A percentile compares a stretch with the other conserved stretches of the same genome.
phyloP scores from a whole-genome alignment of 2,113 vertebrate genomes.

The Oryzias melastigma region DNA sequence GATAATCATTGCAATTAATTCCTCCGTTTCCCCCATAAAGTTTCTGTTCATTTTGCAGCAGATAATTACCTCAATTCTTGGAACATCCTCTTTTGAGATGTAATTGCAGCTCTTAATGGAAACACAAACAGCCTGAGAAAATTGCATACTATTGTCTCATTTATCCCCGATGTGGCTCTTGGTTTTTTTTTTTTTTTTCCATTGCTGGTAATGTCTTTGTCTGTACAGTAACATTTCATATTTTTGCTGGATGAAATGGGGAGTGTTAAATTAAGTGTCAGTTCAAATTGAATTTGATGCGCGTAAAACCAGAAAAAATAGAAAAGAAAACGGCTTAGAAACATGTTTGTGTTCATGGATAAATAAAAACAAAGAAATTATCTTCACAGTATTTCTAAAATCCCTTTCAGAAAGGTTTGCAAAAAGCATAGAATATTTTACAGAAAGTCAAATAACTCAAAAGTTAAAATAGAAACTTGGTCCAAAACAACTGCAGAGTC shows the following conservation, averaged over 20 bases:
- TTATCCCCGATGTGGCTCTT: conserved; percentile 7
- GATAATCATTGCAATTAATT: conserved; percentile 70
- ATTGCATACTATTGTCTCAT: conserved; percentile 44
- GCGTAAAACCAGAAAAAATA: too few species aligned
- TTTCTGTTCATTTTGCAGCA: conserved; percentile 47
- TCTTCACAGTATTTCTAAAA: too few species aligned
- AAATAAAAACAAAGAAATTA: too few species aligned
- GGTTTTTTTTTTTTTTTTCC: background rate
- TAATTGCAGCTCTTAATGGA: conserved; percentile 60
- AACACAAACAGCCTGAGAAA: conserved; percentile 52
- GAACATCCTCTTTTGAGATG: conserved; percentile 59
- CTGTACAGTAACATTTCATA: background rate
- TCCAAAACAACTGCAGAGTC: too few species aligned
- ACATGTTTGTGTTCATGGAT: too few species aligned
- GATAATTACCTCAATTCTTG: conserved; percentile 63
- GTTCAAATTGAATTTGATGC: too few species aligned
- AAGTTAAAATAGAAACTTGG: too few species aligned
- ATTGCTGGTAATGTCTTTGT: background rate
- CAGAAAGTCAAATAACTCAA: too few species aligned
- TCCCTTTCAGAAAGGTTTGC: too few species aligned
- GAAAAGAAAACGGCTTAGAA: too few species aligned
- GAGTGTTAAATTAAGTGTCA: too few species aligned
- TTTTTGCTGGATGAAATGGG: background rate
- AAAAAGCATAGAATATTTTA: too few species aligned
- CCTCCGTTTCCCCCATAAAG: conserved; percentile 56